phyloP scores from a whole-genome alignment of 53 echinoderm and acorn worm genomes.

The Apostichopus leukothele region DNA sequence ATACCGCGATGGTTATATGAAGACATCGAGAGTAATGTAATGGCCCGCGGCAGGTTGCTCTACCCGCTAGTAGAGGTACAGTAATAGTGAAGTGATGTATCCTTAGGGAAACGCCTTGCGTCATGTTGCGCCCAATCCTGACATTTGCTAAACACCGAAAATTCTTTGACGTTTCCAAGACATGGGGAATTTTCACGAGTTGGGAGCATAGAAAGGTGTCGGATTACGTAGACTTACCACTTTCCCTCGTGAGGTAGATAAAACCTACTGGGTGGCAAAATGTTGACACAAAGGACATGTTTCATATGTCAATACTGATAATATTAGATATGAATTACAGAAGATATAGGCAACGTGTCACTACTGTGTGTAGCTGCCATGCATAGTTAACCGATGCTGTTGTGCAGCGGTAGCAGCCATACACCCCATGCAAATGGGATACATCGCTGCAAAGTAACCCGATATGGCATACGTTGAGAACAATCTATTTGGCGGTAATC shows the following conservation, averaged over 20 bases:
- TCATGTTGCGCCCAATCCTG: slow-evolving; percentile 40
- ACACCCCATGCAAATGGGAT: not conserved
- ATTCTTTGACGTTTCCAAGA: slow-evolving; percentile 38
- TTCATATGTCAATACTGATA: slow-evolving; percentile 41
- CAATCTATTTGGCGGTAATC: not conserved
- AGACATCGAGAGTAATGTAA: slow-evolving; percentile 42
- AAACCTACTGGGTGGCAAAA: slow-evolving; percentile 44
- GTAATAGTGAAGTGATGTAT: not conserved
- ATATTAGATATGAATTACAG: slow-evolving; percentile 16
- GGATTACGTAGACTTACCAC: slow-evolving; percentile 26
- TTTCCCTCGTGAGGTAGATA: slow-evolving; percentile 24
- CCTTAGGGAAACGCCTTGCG: slow-evolving; percentile 41
- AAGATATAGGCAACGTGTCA: not conserved
- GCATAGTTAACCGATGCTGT: too few relatives aligned
- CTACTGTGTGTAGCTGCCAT: too few relatives aligned
- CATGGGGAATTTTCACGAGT: slow-evolving; percentile 2
- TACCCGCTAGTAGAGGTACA: slow-evolving; percentile 33
- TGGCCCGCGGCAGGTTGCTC: slow-evolving; percentile 21
- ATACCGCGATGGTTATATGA: slow-evolving; percentile 27
- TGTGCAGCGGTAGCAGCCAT: not conserved
- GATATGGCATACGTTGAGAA: not conserved
- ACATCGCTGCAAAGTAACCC: not conserved
- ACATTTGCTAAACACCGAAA: slow-evolving; percentile 44
- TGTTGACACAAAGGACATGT: slow-evolving; percentile 48
- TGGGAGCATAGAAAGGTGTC: slow-evolving; percentile 20